Conservation (phyloP, 2,888 invertebrate species). For the Glyphotaelius pellucidus region DNA sequence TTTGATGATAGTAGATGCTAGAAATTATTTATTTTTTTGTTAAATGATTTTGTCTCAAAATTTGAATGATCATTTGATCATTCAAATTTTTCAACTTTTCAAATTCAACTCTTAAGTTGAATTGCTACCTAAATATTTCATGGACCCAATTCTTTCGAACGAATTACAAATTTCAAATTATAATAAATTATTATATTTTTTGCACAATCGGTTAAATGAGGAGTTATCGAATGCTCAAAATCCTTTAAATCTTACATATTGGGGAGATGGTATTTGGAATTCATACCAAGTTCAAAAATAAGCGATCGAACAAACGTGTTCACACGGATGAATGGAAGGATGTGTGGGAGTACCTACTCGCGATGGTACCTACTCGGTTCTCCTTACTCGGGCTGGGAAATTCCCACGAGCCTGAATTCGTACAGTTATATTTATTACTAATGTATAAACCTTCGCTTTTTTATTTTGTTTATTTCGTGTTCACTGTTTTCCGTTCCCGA, state of each 20-base stretch:
- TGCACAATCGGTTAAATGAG: not conserved
- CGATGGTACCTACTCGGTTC: no score
- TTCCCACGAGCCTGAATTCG: slow-evolving; percentile 16
- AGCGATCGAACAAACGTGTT: slow-evolving; percentile 40
- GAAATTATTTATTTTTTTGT: not conserved
- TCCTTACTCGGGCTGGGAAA: not conserved
- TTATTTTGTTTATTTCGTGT: slow-evolving; percentile 24
- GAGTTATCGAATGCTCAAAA: not conserved
- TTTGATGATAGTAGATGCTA: not conserved
- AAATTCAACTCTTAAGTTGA: no score
- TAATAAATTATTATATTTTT: not conserved
- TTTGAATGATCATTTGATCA: not conserved
- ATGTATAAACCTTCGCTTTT: slow-evolving; percentile 18
- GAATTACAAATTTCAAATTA: not conserved
- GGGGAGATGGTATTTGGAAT: not conserved
- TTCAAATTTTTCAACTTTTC: no score
- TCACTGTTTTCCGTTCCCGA: not conserved
- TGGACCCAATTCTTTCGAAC: not conserved
- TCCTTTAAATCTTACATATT: slow-evolving; percentile 3
- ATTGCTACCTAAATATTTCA: not conserved
- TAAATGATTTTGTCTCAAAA: not conserved
- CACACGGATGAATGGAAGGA: slow-evolving; percentile 3
- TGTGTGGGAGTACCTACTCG: not conserved
- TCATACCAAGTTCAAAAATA: slow-evolving; percentile 33
- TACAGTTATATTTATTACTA: slow-evolving; percentile 33